Evolutionary conservation across 1,140 invertebrate species (phyloP).

Genomic region (Zaprionus ornatus): DNA sequence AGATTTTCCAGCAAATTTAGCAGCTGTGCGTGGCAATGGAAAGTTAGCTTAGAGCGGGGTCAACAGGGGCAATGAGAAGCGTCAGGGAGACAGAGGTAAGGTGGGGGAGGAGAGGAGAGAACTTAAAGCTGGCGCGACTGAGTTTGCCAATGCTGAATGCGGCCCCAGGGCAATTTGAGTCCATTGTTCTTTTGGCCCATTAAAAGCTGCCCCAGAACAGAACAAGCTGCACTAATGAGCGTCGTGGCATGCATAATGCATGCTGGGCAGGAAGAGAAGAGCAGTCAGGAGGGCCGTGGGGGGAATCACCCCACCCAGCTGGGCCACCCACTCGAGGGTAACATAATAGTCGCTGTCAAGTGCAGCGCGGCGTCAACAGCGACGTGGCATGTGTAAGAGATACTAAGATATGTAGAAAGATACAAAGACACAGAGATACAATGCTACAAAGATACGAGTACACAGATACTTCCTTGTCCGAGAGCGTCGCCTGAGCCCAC

Average conservation of each 20-base stretch:
- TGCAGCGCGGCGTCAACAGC: conserved; percentile 53
- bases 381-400: conserved; percentile 58
- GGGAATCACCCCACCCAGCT: background rate
- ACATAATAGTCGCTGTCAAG: conserved; percentile 78
- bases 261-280: conserved; percentile 15
- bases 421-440: conserved; percentile 5
- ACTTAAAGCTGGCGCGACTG: background rate
- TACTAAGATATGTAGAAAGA: conserved; percentile 22
- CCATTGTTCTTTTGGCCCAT: conserved; percentile 72
- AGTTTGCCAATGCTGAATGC: conserved; percentile 24
- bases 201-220: conserved; percentile 59
- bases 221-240: conserved; percentile 76
- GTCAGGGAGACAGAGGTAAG: background rate
- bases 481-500: conserved; percentile 53
- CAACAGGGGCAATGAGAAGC: conserved; percentile 8
- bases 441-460: conserved; percentile 31
- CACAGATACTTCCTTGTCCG: conserved; percentile 68
- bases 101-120: background rate
- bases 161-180: conserved; percentile 56
- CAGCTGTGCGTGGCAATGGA: conserved; percentile 35
- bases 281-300: background rate
- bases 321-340: conserved; percentile 52
- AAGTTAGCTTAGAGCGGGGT: conserved; percentile 1
- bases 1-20: conserved; percentile 66
- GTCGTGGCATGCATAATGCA: conserved; percentile 78